These are phyloP conservation scores for Gastracanthus pulcherrimus DNA, from an alignment of 2,888 invertebrate genomes.

Conservation along the genomic window DNA sequence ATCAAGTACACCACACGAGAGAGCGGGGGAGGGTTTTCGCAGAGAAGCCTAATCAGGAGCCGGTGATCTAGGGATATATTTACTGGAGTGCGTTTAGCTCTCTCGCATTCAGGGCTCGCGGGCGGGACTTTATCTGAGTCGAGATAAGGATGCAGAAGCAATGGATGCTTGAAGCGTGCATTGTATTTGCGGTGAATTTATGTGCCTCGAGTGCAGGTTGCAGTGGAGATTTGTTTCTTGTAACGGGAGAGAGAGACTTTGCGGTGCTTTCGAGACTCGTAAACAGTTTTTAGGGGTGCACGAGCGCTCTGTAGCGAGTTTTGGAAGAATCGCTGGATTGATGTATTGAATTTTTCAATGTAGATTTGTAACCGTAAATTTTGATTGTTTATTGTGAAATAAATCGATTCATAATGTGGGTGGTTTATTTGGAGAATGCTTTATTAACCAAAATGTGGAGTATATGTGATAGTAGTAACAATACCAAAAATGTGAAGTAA, in stretches of 20 bases:
- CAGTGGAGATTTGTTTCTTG: not conserved
- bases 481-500: too few species aligned
- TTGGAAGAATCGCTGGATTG: not conserved
- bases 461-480: not conserved
- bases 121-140: not conserved
- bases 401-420: too few species aligned
- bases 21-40: not conserved
- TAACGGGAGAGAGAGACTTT: not conserved
- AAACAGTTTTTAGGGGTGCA: not conserved
- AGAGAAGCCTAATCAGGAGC: not conserved
- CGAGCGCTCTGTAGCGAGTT: not conserved
- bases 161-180: not conserved
- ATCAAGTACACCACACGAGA: not conserved
- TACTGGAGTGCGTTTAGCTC: not conserved
- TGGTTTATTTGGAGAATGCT: not conserved
- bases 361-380: not conserved
- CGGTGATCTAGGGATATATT: conserved; percentile 6
- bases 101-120: not conserved
- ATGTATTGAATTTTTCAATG: not conserved
- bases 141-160: not conserved
- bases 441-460: not conserved
- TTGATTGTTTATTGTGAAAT: not conserved
- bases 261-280: not conserved
- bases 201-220: conserved; percentile 3
- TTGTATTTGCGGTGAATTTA: not conserved